These are phyloP conservation scores for Pristionchus exspectatus DNA, from an alignment of 2,888 invertebrate species.

Conservation along the genomic window DNA sequence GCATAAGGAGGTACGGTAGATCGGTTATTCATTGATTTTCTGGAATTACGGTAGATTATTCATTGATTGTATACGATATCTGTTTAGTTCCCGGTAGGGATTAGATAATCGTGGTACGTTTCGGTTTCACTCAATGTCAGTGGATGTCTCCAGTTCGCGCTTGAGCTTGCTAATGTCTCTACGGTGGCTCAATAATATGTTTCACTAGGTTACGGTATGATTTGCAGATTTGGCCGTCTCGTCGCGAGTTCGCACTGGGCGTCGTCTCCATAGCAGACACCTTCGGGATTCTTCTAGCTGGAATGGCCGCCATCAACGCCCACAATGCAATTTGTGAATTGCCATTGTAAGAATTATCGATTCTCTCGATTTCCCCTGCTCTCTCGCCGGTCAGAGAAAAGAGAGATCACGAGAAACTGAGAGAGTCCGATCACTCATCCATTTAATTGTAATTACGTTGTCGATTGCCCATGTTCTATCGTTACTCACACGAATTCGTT, in stretches of 20 bases:
- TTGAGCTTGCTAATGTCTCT: too few species aligned
- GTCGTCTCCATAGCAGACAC: slow-evolving; percentile 88
- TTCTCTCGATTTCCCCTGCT: background rate
- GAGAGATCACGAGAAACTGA: background rate
- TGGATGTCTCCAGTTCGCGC: too few species aligned
- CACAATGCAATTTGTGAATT: slow-evolving; percentile 86
- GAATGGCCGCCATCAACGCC: slow-evolving; percentile 86
- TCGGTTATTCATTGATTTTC: background rate
- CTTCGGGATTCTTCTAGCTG: slow-evolving; percentile 86
- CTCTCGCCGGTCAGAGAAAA: background rate
- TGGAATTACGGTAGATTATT: background rate
- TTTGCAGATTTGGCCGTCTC: slow-evolving; percentile 62
- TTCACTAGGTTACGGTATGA: background rate
- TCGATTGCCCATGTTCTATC: too few species aligned
- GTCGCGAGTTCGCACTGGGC: slow-evolving; percentile 85
- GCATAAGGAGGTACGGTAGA: slow-evolving; percentile 83
- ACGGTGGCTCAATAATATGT: too few species aligned
- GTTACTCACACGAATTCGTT: too few species aligned
- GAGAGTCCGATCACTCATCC: too few species aligned
- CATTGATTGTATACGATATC: background rate
- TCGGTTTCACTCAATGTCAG: too few species aligned
- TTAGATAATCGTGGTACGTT: too few species aligned
- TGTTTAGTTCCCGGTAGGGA: too few species aligned
- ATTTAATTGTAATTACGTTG: too few species aligned
- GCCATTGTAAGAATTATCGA: slow-evolving; percentile 12